Percentiles rank a stretch among this genome's conserved stretches.
Evolutionary conservation across 1,140 invertebrate species (phyloP).

Genomic region (Alviniconcha marisindica): DNA sequence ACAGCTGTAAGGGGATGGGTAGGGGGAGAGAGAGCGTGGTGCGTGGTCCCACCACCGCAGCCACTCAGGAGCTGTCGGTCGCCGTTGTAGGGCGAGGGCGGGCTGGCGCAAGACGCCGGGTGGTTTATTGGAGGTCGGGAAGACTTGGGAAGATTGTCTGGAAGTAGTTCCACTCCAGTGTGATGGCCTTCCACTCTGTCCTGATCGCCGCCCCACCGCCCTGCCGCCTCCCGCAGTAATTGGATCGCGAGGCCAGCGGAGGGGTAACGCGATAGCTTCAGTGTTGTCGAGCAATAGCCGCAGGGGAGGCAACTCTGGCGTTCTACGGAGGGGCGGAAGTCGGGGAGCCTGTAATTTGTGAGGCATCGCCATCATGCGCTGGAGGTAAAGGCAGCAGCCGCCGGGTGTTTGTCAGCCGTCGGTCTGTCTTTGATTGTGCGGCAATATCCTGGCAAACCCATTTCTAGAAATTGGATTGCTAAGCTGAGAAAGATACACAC

Average conservation of each 20-base stretch:
- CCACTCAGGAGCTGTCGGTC: neutral
- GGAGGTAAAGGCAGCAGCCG: constrained; percentile 14
- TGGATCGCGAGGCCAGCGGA: constrained; percentile 14
- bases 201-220: neutral
- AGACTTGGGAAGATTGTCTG: constrained; percentile 18
- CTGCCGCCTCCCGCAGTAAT: constrained; percentile 6
- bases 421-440: constrained; percentile 25
- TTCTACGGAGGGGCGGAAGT: constrained; percentile 5
- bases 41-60: neutral
- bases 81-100: neutral
- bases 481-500: constrained; percentile 17
- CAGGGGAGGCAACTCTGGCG: constrained; percentile 14
- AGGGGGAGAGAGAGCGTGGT: neutral
- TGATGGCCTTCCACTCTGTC: neutral
- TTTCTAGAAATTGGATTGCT: constrained; percentile 28
- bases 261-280: constrained; percentile 26
- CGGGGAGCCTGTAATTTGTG: constrained; percentile 27
- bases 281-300: constrained; percentile 2
- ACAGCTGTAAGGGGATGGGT: no score
- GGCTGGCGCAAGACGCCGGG: neutral
- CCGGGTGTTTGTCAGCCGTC: constrained; percentile 29
- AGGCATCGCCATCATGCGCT: neutral
- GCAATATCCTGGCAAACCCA: constrained; percentile 32
- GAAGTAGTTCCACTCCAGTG: neutral
- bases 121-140: constrained; percentile 19